Percentiles rank a stretch among this genome's conserved stretches.
Conservation (phyloP, 2,113 vertebrate species). For the Cololabis saira region DNA sequence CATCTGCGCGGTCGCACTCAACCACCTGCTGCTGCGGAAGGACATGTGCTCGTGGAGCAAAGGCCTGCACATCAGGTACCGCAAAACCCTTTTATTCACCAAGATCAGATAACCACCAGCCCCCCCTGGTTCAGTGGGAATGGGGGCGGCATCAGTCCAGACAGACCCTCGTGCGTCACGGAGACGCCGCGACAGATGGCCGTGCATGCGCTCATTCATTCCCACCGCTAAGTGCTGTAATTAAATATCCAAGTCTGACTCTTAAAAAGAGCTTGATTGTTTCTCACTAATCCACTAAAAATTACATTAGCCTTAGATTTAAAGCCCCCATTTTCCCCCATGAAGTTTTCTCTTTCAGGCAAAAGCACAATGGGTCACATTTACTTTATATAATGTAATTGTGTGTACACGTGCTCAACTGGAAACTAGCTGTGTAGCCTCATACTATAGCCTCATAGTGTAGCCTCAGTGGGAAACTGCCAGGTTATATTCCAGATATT, state of each 20-base stretch:
- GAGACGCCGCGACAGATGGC: not conserved
- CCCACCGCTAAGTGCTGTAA: not conserved
- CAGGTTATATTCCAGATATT: too few species aligned
- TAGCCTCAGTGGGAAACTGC: too few species aligned
- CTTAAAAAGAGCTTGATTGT: not conserved
- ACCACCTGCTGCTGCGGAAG: constrained; percentile 95
- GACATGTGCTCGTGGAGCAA: constrained; percentile 99
- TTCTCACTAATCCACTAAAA: not conserved
- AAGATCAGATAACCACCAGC: not conserved
- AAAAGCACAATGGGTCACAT: too few species aligned
- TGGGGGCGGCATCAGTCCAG: not conserved
- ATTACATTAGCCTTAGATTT: not conserved
- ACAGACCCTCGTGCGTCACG: not conserved
- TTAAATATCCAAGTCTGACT: not conserved
- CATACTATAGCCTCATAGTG: too few species aligned
- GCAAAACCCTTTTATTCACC: not conserved
- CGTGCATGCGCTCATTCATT: not conserved
- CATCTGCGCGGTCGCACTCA: constrained; percentile 90
- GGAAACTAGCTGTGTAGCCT: too few species aligned
- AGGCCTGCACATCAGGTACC: constrained; percentile 97
- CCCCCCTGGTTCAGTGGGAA: too few species aligned
- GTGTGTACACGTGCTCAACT: too few species aligned
- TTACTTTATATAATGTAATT: too few species aligned
- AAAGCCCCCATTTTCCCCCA: too few species aligned
- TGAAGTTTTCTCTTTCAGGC: too few species aligned